Conservation (phyloP, 2,113 vertebrate species). For the Sinocyclocheilus anshuiensis region DNA sequence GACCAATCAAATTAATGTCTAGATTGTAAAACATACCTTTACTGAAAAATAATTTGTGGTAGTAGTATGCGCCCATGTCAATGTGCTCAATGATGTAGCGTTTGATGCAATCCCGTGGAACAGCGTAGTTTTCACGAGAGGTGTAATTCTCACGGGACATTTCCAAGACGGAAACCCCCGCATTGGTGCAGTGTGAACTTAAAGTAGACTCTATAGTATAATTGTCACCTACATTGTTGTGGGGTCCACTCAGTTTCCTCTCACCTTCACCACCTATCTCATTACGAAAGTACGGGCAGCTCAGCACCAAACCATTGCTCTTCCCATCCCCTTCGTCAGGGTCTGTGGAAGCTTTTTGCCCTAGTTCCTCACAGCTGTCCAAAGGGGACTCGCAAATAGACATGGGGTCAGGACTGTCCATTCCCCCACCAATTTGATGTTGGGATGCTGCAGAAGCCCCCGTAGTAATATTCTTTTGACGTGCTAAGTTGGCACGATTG, state of each 20-base stretch:
- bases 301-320: conserved; percentile 81
- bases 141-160: conserved; percentile 83
- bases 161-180: conserved; percentile 85
- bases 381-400: conserved; percentile 76
- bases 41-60: conserved; percentile 86
- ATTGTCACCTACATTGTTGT: conserved; percentile 75
- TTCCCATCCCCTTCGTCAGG: conserved; percentile 85
- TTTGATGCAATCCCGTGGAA: conserved; percentile 80
- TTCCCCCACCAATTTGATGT: conserved; percentile 68
- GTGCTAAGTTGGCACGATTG: conserved; percentile 76
- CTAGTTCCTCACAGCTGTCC: conserved; percentile 83
- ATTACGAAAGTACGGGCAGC: conserved; percentile 84
- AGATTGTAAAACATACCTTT: conserved; percentile 76
- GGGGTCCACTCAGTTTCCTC: conserved; percentile 74
- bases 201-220: conserved; percentile 83
- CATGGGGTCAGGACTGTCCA: conserved; percentile 40
- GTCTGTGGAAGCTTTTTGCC: conserved; percentile 79
- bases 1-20: neutral
- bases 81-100: conserved; percentile 87
- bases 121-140: conserved; percentile 41
- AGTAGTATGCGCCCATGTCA: conserved; percentile 88
- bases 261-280: conserved; percentile 86
- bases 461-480: conserved; percentile 83
- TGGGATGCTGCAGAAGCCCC: conserved; percentile 86
- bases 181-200: conserved; percentile 85